phyloP scores from a whole-genome alignment of 2,797 vertebrate species.

The Sebastiscus albofasciatus region DNA sequence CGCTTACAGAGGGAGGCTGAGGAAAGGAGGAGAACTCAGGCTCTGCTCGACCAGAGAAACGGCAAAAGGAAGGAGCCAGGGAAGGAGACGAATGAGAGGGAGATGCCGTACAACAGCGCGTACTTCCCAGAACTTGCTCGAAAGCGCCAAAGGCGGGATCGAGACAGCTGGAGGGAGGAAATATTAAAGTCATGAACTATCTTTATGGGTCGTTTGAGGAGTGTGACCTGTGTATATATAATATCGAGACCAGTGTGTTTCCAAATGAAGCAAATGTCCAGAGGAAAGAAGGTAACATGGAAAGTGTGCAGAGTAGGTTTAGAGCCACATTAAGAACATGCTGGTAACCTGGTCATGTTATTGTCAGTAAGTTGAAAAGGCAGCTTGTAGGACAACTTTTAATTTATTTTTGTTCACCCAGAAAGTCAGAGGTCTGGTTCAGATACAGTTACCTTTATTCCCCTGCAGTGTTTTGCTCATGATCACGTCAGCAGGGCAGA shows the following conservation, averaged over 20 bases:
- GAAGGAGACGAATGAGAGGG: slow-evolving; percentile 78
- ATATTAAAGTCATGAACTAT: slow-evolving; percentile 75
- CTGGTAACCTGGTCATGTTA: not conserved
- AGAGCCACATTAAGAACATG: not conserved
- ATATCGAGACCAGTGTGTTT: not conserved
- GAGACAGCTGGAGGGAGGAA: slow-evolving; percentile 80
- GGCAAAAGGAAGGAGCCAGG: slow-evolving; percentile 60
- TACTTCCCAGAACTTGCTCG: slow-evolving; percentile 89
- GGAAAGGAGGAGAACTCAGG: slow-evolving; percentile 81
- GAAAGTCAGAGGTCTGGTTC: slow-evolving; percentile 19
- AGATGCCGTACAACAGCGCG: slow-evolving; percentile 88
- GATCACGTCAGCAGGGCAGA: slow-evolving; percentile 41
- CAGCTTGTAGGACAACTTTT: not conserved
- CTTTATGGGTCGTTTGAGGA: not conserved
- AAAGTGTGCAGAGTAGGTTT: not conserved
- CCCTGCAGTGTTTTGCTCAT: slow-evolving; percentile 32
- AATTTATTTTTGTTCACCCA: slow-evolving; percentile 4
- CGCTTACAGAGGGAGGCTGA: slow-evolving; percentile 85
- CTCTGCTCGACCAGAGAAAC: slow-evolving; percentile 77
- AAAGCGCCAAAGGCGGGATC: slow-evolving; percentile 79
- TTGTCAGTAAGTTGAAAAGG: not conserved
- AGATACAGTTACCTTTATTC: slow-evolving; percentile 3
- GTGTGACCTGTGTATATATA: not conserved
- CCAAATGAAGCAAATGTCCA: not conserved
- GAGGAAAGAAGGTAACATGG: not conserved